phyloP scores from a whole-genome alignment of 2,888 invertebrate genomes.

The Agonopterix subpropinquella region DNA sequence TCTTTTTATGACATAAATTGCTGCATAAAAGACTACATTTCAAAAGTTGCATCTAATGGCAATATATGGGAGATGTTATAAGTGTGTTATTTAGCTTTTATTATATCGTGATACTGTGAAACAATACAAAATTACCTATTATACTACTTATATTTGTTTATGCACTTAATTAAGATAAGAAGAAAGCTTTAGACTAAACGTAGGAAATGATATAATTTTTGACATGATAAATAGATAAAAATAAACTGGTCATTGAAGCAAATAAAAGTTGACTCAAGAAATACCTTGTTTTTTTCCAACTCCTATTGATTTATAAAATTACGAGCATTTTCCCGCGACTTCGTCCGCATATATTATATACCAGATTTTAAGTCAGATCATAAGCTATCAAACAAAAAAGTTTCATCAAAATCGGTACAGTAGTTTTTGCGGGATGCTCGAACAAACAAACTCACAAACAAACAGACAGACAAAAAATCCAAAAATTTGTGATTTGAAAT shows the following conservation, averaged over 20 bases:
- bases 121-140: conserved; percentile 25
- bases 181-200: conserved; percentile 8
- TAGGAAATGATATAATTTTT: conserved; percentile 17
- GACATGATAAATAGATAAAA: conserved; percentile 24
- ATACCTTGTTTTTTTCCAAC: background rate
- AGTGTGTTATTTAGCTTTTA: conserved; percentile 17
- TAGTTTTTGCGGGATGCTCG: too few species aligned
- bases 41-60: background rate
- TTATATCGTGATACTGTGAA: conserved; percentile 44
- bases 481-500: too few species aligned
- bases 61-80: background rate
- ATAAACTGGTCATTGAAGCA: conserved; percentile 14
- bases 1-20: too few species aligned
- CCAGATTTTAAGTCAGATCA: too few species aligned
- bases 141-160: background rate
- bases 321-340: too few species aligned
- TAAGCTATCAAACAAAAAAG: too few species aligned
- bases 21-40: too few species aligned
- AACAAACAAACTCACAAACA: too few species aligned
- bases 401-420: too few species aligned
- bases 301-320: too few species aligned
- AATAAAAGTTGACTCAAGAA: conserved; percentile 11
- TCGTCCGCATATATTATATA: too few species aligned
- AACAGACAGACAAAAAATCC: too few species aligned
- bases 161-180: conserved; percentile 29